phyloP scores from a whole-genome alignment of 2,797 vertebrate species.

The Halcyon badia region DNA sequence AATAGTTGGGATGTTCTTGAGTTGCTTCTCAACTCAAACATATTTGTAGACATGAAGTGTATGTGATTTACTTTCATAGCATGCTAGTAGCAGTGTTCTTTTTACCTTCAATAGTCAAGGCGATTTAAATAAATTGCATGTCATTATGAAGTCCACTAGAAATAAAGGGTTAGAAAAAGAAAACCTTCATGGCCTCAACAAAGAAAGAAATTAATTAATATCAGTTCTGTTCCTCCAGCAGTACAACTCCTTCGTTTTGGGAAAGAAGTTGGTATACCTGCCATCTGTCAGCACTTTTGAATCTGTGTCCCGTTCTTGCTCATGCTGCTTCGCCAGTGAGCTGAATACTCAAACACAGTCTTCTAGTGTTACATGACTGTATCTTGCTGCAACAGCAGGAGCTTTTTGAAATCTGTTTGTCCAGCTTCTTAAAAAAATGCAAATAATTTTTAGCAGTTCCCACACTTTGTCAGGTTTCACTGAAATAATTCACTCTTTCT shows the following conservation, averaged over 20 bases:
- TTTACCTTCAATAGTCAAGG: slow-evolving; percentile 3
- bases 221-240: slow-evolving; percentile 19
- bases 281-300: slow-evolving; percentile 52
- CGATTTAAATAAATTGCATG: slow-evolving; percentile 6
- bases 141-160: not conserved
- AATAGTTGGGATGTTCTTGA: not conserved
- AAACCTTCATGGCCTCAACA: slow-evolving; percentile 20
- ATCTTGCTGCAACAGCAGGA: not conserved
- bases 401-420: slow-evolving; percentile 13
- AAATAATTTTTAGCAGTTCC: not conserved
- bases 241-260: slow-evolving; percentile 24
- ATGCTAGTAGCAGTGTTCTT: not conserved
- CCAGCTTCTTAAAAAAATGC: not conserved
- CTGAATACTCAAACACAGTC: not conserved
- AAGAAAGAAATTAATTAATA: slow-evolving; percentile 51
- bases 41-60: not conserved
- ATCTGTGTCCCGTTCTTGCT: not conserved
- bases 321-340: slow-evolving; percentile 25
- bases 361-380: not conserved
- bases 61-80: not conserved
- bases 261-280: not conserved
- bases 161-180: slow-evolving; percentile 46
- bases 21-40: not conserved
- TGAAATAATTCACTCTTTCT: not conserved
- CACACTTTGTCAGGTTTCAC: not conserved